Percentiles rank a stretch among this genome's conserved stretches.
phyloP scores from a whole-genome alignment of 1,140 invertebrate genomes.

The Hetaerina americana region DNA sequence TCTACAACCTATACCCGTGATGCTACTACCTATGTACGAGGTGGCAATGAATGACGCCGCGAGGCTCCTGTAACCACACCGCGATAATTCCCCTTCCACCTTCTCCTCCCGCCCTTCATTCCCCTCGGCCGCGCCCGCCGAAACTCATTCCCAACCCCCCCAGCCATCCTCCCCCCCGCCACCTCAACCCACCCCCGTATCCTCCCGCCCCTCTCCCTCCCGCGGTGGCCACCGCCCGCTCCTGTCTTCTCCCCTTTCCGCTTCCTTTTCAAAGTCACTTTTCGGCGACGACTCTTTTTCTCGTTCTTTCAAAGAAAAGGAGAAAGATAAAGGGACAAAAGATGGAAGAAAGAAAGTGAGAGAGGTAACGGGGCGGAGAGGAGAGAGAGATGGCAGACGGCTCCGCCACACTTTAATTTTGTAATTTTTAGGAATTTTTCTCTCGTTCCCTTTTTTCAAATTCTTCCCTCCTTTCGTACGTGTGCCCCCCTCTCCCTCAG shows the following conservation, averaged over 20 bases:
- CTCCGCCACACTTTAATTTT: neutral
- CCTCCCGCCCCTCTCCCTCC: neutral
- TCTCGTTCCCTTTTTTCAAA: neutral
- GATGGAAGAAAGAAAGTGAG: no score
- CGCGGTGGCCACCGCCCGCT: neutral
- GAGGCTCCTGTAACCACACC: no score
- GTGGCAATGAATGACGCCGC: no score
- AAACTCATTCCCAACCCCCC: neutral
- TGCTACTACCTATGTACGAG: no score
- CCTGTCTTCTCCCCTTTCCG: neutral
- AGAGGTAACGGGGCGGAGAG: no score
- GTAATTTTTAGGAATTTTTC: neutral
- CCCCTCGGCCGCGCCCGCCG: neutral
- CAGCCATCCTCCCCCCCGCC: neutral
- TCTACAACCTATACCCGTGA: no score
- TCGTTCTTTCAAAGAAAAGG: no score
- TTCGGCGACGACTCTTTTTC: no score
- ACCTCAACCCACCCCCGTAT: neutral
- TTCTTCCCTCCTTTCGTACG: neutral
- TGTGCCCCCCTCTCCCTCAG: neutral
- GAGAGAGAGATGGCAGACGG: no score
- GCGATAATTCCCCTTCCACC: neutral
- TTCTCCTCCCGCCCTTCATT: neutral
- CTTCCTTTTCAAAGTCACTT: neutral
- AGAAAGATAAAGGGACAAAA: no score